Base-by-base conservation (phyloP, 2,888 invertebrate species). In the Nemurella pictetii region DNA sequence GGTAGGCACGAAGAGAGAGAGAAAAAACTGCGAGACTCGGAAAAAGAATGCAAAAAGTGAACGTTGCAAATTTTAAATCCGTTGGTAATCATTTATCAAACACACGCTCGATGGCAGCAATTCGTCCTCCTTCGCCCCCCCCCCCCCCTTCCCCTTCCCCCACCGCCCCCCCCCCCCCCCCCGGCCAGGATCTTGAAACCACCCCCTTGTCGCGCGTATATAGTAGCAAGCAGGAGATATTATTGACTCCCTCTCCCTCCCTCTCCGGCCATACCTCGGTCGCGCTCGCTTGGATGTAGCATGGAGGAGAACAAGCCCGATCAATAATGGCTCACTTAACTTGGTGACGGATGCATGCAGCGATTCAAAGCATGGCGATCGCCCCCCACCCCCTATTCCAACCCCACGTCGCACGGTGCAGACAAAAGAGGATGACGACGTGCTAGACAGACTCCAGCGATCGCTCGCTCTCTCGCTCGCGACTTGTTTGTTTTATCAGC, bases 31-130 rank as follows among this genome's bases (percentile, higher is more conserved):
- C 29, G 29, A 75, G 27, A 12, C 27, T 55, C 55, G 55, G 55
- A 55, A 55, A 55, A 55, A 55, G 55, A 55, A 55, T 55, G 55
- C 55, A 55, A 30, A 78, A 78, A 29, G 26, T 78, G 78, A 78
- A 78, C 78, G 78, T 78, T 78, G 78, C 78, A 78, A 78, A 78
- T 78, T 78, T 78, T n/a, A 78, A 78, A 78, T 78, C 78, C 78
- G 78, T 78, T 78, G 78, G 78, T 78, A 78, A 78, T 78, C 78
- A 78, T 78, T 78, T 78, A 78, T 78, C 78, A 78, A 78, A 78
- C 30, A 78, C 78, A 78, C 55, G 55, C 55, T 55, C 55, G 55
- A 55, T 55, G 55, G 55, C 55, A 55, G 55, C 55, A 55, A 55
- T 55, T 55, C 55, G 55, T 20, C 55, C 55, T 12, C 9, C 9